Evolutionary conservation across 1,140 invertebrate species (phyloP).

Genomic region (Hirudo medicinalis): DNA sequence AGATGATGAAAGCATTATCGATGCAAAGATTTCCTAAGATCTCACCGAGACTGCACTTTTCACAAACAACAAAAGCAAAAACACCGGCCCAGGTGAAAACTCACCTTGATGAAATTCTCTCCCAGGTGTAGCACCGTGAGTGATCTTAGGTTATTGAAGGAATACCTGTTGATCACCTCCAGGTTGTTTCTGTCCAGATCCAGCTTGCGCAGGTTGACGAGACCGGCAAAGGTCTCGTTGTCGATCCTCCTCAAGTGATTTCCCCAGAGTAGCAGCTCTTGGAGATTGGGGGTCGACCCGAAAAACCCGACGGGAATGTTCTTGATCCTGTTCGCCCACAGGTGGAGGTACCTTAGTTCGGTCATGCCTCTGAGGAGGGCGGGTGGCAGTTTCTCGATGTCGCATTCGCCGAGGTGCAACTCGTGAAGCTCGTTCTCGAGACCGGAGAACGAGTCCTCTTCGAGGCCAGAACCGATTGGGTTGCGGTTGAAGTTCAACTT

Average conservation of each 20-base stretch:
- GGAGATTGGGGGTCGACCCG: conserved; percentile 7
- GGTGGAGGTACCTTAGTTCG: conserved; percentile 16
- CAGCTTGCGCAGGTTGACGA: conserved; percentile 14
- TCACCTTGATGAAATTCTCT: conserved; percentile 50
- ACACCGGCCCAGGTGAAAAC: too few species aligned
- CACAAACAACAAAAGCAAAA: too few species aligned
- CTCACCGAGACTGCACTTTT: too few species aligned
- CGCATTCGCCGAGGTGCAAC: conserved; percentile 19
- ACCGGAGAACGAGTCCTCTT: conserved; percentile 10
- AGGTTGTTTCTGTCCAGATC: conserved; percentile 22
- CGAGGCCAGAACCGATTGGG: conserved; percentile 16
- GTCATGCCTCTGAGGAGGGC: conserved; percentile 12
- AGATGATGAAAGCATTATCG: too few species aligned
- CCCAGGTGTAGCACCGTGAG: conserved; percentile 53
- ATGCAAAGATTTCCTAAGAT: too few species aligned
- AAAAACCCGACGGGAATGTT: conserved; percentile 16
- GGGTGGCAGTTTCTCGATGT: conserved; percentile 10
- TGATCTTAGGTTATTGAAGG: conserved; percentile 28
- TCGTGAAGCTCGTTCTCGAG: conserved; percentile 4
- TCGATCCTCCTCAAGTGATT: conserved; percentile 18
- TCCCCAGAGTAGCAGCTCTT: conserved; percentile 21
- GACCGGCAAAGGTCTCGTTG: conserved; percentile 17
- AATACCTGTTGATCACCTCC: conserved; percentile 10
- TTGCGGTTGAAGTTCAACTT: conserved; percentile 21
- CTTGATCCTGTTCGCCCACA: conserved; percentile 18